Percentiles rank a stretch among this genome's conserved stretches.
These are phyloP conservation scores for Cynodonichthys magdalenae DNA, from an alignment of 2,797 vertebrate genomes.

Conservation along the genomic window DNA sequence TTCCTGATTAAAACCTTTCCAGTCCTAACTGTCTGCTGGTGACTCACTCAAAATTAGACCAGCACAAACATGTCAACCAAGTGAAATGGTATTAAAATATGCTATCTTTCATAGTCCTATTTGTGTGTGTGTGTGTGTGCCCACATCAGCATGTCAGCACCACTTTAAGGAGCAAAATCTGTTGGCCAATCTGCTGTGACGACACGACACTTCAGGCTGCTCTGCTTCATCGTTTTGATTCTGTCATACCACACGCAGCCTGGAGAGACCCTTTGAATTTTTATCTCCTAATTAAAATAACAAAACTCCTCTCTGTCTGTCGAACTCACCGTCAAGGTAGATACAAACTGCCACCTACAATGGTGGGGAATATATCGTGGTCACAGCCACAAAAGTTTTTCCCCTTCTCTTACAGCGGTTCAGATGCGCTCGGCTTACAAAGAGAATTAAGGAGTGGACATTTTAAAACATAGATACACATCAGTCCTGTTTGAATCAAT, in stretches of 20 bases:
- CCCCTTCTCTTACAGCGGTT: constrained; percentile 53
- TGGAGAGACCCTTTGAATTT: constrained; percentile 84
- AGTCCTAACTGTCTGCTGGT: constrained; percentile 44
- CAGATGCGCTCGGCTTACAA: constrained; percentile 60
- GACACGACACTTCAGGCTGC: constrained; percentile 78
- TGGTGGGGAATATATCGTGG: constrained; percentile 67
- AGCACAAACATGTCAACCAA: constrained; percentile 68
- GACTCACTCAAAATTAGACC: constrained; percentile 65
- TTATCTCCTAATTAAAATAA: constrained; percentile 89
- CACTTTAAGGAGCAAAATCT: constrained; percentile 80
- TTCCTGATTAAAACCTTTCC: constrained; percentile 61
- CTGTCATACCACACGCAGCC: constrained; percentile 85
- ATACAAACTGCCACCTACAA: constrained; percentile 80
- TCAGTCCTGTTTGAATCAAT: constrained; percentile 60
- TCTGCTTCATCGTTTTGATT: constrained; percentile 82
- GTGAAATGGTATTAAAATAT: constrained; percentile 72
- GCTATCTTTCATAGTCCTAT: constrained; percentile 65
- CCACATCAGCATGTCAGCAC: constrained; percentile 39
- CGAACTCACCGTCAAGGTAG: constrained; percentile 82
- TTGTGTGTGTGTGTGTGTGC: constrained; percentile 47
- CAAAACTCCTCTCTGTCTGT: constrained; percentile 82
- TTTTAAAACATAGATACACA: constrained; percentile 56
- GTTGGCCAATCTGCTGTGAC: constrained; percentile 78
- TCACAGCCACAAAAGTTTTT: constrained; percentile 67
- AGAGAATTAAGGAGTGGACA: constrained; percentile 63